Percentiles rank a stretch among this genome's conserved stretches.
phyloP scores from a whole-genome alignment of 2,797 vertebrate genomes.

The Aythya fuligula region DNA sequence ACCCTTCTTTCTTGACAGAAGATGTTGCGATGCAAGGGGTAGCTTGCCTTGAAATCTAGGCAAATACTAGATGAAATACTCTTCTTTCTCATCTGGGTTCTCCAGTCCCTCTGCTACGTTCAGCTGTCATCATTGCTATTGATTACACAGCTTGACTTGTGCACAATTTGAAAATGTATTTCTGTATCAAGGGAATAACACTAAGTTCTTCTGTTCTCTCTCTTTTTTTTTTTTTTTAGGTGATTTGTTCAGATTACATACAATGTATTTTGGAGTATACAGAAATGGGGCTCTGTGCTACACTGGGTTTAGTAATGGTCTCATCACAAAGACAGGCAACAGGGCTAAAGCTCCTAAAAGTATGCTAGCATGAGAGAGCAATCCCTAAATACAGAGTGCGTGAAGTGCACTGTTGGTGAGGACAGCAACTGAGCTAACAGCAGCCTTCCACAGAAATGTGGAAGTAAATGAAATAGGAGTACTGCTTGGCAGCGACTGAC shows the following conservation, averaged over 20 bases:
- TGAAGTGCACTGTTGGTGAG: neutral
- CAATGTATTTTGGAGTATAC: neutral
- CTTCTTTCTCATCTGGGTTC: neutral
- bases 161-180: neutral
- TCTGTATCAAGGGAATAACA: neutral
- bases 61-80: neutral
- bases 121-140: neutral
- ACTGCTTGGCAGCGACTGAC: neutral
- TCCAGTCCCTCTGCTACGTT: neutral
- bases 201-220: neutral
- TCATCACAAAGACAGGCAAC: neutral
- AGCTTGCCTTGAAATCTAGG: no score
- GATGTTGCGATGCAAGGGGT: no score
- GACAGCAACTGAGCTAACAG: neutral
- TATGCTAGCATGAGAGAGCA: accelerated
- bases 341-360: neutral
- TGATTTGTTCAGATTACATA: neutral
- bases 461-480: neutral
- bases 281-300: neutral
- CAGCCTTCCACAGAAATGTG: neutral
- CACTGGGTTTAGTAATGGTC: neutral
- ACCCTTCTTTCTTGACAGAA: no score
- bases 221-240: neutral
- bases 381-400: neutral
- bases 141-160: neutral